Conservation (phyloP, 2,113 vertebrate genomes). For the Lynx canadensis region DNA sequence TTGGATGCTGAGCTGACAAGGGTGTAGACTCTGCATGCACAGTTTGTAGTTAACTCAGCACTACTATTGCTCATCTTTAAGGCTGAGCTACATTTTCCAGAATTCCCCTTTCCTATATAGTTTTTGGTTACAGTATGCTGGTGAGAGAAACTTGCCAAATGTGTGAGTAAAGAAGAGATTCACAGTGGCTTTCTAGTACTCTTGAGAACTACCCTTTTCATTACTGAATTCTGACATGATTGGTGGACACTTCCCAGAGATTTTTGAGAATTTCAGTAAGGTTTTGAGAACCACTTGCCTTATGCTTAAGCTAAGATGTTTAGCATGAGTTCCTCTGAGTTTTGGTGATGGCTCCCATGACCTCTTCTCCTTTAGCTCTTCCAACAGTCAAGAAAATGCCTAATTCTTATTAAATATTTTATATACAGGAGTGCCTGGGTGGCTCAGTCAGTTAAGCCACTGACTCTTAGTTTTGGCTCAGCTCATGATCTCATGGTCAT, state of each 20-base stretch:
- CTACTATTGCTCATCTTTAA: background rate
- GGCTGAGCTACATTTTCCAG: background rate
- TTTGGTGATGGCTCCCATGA: background rate
- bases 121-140: background rate
- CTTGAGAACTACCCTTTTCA: background rate
- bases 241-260: background rate
- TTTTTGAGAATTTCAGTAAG: background rate
- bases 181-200: background rate
- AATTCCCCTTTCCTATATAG: background rate
- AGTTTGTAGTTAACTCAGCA: background rate
- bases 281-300: background rate
- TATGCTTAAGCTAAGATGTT: background rate
- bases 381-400: background rate
- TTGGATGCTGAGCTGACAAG: background rate
- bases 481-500: no score
- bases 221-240: background rate
- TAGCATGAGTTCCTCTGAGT: background rate
- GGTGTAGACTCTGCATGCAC: background rate
- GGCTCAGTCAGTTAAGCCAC: no score
- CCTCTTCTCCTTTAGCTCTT: background rate
- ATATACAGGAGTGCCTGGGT: background rate
- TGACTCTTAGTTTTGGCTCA: no score
- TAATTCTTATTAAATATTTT: background rate
- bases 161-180: background rate
- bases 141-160: background rate